A percentile compares a stretch with the other conserved stretches of the same genome.
phyloP scores from a whole-genome alignment of 1,140 invertebrate species.

The Drosophila albomicans region DNA sequence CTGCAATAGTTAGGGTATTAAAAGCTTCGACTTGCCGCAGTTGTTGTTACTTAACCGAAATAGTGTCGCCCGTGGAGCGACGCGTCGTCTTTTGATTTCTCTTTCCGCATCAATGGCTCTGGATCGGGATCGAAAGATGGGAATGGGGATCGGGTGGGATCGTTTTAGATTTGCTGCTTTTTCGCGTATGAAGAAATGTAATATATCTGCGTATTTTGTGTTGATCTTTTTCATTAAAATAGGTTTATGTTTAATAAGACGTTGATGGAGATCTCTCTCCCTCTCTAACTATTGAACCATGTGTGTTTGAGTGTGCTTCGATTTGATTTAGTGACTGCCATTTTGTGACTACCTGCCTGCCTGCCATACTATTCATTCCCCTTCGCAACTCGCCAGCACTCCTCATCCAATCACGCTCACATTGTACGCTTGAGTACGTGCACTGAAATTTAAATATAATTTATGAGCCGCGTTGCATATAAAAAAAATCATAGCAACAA shows the following conservation, averaged over 20 bases:
- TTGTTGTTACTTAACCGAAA: slow-evolving; percentile 4
- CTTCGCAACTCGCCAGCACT: not conserved
- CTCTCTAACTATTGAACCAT: slow-evolving; percentile 37
- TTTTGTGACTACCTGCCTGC: slow-evolving; percentile 55
- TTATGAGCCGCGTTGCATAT: slow-evolving; percentile 70
- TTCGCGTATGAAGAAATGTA: slow-evolving; percentile 18
- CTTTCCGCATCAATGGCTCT: slow-evolving; percentile 40
- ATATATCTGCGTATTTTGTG: slow-evolving; percentile 44
- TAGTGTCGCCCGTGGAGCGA: slow-evolving; percentile 28
- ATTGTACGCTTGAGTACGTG: slow-evolving; percentile 72
- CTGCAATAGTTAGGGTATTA: not conserved
- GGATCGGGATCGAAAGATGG: slow-evolving; percentile 20
- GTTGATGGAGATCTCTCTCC: slow-evolving; percentile 39
- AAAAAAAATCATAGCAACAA: slow-evolving; percentile 28
- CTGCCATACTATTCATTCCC: not conserved
- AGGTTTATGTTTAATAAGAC: slow-evolving; percentile 70
- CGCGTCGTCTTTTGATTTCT: slow-evolving; percentile 43
- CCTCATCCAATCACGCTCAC: slow-evolving; percentile 31
- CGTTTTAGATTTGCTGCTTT: slow-evolving; percentile 5
- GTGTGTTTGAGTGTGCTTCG: slow-evolving; percentile 34
- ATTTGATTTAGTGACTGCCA: slow-evolving; percentile 81
- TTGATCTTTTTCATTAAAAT: slow-evolving; percentile 73
- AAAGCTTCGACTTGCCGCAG: not conserved
- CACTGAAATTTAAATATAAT: slow-evolving; percentile 81
- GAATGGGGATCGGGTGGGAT: slow-evolving; percentile 12